phyloP scores from a whole-genome alignment of 2,797 vertebrate species.

The Scolopax rusticola region DNA sequence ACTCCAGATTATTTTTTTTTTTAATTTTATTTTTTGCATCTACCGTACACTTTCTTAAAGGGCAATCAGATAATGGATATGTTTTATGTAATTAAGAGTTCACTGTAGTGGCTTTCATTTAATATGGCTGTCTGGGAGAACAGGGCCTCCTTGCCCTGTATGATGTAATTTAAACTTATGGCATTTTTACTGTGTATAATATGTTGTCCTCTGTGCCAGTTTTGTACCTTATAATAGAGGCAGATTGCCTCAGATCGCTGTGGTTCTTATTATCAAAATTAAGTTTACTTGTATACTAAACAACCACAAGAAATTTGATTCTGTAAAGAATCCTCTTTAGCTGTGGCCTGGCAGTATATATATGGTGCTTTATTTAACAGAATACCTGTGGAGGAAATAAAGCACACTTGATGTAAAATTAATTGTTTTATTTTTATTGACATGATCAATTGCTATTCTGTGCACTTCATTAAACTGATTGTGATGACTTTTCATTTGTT shows the following conservation, averaged over 20 bases:
- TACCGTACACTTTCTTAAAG: constrained; percentile 88
- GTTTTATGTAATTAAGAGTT: constrained; percentile 90
- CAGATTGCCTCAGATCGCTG: constrained; percentile 91
- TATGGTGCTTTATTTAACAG: constrained; percentile 99
- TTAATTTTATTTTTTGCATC: constrained; percentile 77
- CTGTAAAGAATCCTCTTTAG: constrained; percentile 99
- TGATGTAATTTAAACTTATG: constrained; percentile 98
- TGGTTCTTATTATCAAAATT: constrained; percentile 96
- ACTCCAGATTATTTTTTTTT: constrained; percentile 66
- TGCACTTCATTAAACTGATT: constrained; percentile 89
- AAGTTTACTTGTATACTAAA: constrained; percentile 99
- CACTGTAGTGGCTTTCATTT: constrained; percentile 93
- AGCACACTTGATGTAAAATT: constrained; percentile 98
- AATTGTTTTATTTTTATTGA: constrained; percentile 98
- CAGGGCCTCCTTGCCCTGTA: constrained; percentile 83
- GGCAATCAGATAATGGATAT: constrained; percentile 87
- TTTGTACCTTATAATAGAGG: constrained; percentile 97
- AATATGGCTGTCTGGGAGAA: constrained; percentile 93
- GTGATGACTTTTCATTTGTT: constrained; percentile 86
- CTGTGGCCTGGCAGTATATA: constrained; percentile 99
- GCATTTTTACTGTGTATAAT: constrained; percentile 99
- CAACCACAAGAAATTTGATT: constrained; percentile 99
- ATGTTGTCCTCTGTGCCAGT: constrained; percentile 98
- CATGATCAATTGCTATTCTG: constrained; percentile 86
- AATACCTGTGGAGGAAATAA: constrained; percentile 97